Evolutionary conservation across 2,888 invertebrate species (phyloP), one percentile per base, ranked within the genome.

Genomic region (Mongoloraphidia duomilia): DNA sequence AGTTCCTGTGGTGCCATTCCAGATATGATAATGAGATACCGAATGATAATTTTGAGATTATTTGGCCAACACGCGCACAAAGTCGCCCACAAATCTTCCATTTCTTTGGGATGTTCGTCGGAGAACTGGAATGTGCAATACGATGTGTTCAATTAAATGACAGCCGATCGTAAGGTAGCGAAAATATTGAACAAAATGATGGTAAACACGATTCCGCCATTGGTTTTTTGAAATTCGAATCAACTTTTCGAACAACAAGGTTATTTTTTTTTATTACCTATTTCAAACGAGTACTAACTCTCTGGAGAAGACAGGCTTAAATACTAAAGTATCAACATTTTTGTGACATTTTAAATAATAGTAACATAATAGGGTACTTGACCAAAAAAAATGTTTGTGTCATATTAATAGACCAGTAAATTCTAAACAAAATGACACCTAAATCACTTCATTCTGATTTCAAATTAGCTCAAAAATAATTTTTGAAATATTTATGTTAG

Each of bases 1-100:
- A 98, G 75, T 64, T 93, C 92, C 57, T 82, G 85, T 9, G 97
- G 95, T n/a, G 97, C 93, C 83, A 98, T 89, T 49, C 95, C 94
- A 11, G 93, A 92, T 51, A 97, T 84, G 58, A 97, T 96, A 60
- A 96, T 85, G 54, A 98, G 77, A 70, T 96, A 97, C 17, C 96
- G 81, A 54, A 97, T 83, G 61, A 98, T 94, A 48, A 97, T 91
- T 69, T 92, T 90, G 56, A 98, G 77, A 72, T 98, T 98, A 66
- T 94, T 92, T 1, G 95, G 92, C 90, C 96, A 97, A 61, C 90
- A 92, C 39, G 90, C 82, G 61, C 95, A 95, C 52, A 98, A 71
- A 1, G 92, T 93, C 37, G 91, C 86, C 98, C 98, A 98, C 37
- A 97, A 73, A 63, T 92, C 88, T 66, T 96, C 96, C 46, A 95